Percentiles rank a stretch among this genome's conserved stretches.
These are phyloP conservation scores for Cerastoderma edule DNA, from an alignment of 2,888 invertebrate genomes.

Conservation along the genomic window DNA sequence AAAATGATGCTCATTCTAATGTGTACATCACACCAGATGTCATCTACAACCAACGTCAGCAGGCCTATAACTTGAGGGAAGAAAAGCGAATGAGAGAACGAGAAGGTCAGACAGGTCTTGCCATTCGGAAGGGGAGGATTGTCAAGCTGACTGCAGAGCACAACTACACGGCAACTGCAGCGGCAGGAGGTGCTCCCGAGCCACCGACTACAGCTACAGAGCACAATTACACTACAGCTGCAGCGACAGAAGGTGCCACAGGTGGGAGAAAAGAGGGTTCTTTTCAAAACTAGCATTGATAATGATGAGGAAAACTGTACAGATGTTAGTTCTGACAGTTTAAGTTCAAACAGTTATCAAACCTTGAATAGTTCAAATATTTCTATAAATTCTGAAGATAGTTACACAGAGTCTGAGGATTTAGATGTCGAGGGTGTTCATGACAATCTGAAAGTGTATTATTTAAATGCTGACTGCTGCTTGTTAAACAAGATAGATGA, in stretches of 20 bases:
- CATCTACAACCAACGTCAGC: constrained; percentile 17
- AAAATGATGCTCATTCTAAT: constrained; percentile 11
- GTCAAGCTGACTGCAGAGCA: neutral
- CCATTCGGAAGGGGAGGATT: constrained; percentile 22
- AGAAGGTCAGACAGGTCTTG: constrained; percentile 15
- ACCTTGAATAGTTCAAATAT: neutral
- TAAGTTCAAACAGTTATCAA: too few species aligned
- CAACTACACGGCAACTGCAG: neutral
- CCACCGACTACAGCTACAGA: neutral
- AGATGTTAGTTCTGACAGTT: too few species aligned
- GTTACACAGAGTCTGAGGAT: neutral
- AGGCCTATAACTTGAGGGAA: constrained; percentile 24
- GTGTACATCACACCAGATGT: constrained; percentile 24
- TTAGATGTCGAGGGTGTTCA: neutral
- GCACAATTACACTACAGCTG: neutral
- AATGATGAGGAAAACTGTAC: too few species aligned
- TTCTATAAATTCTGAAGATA: neutral
- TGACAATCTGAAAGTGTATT: constrained; percentile 2
- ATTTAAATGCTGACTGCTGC: constrained; percentile 24
- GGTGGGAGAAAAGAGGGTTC: neutral
- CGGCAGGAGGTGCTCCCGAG: neutral
- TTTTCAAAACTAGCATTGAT: neutral
- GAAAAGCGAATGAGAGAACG: constrained; percentile 7
- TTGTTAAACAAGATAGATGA: constrained; percentile 24
- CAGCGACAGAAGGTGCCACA: neutral